Base-by-base conservation (phyloP, 1,140 invertebrate species). In the fruit fly (Drosophila melanogaster) region DNA sequence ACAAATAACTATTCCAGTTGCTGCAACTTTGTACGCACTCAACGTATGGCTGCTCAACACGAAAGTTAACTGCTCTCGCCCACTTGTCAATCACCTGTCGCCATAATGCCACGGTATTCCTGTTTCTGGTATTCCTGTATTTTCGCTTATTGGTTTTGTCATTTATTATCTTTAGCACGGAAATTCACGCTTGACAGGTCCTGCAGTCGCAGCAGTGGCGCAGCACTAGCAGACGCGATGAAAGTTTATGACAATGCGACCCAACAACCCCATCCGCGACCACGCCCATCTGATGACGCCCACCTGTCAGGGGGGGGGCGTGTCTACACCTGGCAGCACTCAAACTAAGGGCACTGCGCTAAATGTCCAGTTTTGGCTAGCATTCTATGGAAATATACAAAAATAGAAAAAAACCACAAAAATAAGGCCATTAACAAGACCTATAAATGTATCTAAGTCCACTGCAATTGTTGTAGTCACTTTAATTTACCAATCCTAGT, bases 211-310 rank as follows among this genome's bases (percentile, higher is more conserved):
- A 54, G 30, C 30, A 30, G 7, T 10, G 7, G 2, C 19, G 12
- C 14, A 12, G 4, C 37, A 14, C 43, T 57, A 30, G 43, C 67
- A 38, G 37, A 33, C 46, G 77, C 38, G 77, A 72, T 85, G 66
- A 77, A 85, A 84, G 62, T 84, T 84, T 84, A 85, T 73, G 81
- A 85, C 81, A 85, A 84, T 77, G 81, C 81, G 47, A 56, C 40
- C 59, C 44, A 43, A 50, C 67, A 15, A 30, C 30, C 58, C 58
- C 46, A 24, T 43, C 33, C 30, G 50, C 30, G 8, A 30, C 69
- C 61, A 49, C 58, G 12, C 53, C 24, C 47, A 8, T 30, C 0
- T 7, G 72, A 37, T 57, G 56, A 44, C 53, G 62, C 56, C 49
- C 79, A 83, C 61, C 80, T 84, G 76, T 81, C 74, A 67, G 61